These are phyloP conservation scores for Sebastes hubbsi DNA, from an alignment of 2,797 vertebrate genomes.

Conservation along the genomic window DNA sequence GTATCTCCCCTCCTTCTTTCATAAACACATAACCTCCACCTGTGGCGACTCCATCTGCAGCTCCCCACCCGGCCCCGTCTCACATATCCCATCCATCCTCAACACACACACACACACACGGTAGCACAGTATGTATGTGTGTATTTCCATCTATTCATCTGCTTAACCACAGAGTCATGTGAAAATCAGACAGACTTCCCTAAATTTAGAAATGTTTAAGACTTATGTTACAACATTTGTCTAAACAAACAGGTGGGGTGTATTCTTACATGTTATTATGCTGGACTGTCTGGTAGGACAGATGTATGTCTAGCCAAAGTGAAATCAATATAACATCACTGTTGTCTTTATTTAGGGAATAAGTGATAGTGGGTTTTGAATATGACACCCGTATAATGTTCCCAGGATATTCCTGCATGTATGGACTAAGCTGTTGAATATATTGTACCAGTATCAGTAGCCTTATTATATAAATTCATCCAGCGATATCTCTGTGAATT, in stretches of 20 bases:
- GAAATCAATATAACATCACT: background rate
- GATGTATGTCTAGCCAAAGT: background rate
- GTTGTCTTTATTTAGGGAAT: background rate
- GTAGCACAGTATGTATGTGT: background rate
- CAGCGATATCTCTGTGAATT: too few relatives aligned
- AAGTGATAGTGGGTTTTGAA: background rate
- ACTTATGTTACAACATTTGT: background rate
- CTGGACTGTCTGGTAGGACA: background rate
- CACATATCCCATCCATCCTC: conserved; percentile 35
- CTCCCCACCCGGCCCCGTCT: background rate
- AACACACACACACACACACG: background rate
- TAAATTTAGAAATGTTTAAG: background rate
- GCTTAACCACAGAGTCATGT: background rate
- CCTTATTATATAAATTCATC: too few relatives aligned
- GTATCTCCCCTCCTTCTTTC: background rate
- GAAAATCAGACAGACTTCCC: background rate
- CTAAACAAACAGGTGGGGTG: background rate
- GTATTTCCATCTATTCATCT: background rate
- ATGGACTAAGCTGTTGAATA: too few relatives aligned
- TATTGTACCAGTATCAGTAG: too few relatives aligned
- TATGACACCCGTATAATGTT: background rate
- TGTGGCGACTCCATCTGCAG: conserved; percentile 65
- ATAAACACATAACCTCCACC: conserved; percentile 48
- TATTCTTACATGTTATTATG: background rate
- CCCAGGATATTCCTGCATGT: background rate